These are phyloP conservation scores for Cyclargus thomasi DNA, from an alignment of 1,140 invertebrate genomes.

Conservation along the genomic window DNA sequence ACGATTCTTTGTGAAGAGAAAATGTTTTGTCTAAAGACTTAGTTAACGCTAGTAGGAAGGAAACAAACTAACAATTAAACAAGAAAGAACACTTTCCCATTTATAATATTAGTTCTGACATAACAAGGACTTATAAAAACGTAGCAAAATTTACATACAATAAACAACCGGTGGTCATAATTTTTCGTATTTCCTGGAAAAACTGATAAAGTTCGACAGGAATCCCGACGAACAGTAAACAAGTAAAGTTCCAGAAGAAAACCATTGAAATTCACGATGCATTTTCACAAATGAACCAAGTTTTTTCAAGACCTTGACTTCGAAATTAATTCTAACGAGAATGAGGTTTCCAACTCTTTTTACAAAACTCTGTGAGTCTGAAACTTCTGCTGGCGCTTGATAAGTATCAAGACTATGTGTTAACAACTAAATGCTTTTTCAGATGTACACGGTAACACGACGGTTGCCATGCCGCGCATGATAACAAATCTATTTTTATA, in stretches of 20 bases:
- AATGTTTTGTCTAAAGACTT: too few relatives aligned
- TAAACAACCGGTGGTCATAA: background rate
- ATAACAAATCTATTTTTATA: too few relatives aligned
- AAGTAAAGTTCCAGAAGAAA: conserved; percentile 57
- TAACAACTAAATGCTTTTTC: too few relatives aligned
- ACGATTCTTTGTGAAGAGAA: too few relatives aligned
- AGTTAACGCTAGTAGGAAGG: too few relatives aligned
- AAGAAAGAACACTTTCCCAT: too few relatives aligned
- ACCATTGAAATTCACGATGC: conserved; percentile 65
- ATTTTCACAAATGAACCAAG: conserved; percentile 65
- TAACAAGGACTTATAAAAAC: too few relatives aligned
- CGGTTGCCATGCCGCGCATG: too few relatives aligned
- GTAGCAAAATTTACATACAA: background rate
- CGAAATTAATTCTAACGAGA: conserved; percentile 23
- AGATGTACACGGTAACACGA: too few relatives aligned
- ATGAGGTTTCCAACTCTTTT: conserved; percentile 8
- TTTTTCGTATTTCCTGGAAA: background rate
- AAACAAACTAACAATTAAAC: too few relatives aligned
- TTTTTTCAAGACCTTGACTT: conserved; percentile 53
- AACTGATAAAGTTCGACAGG: conserved; percentile 12
- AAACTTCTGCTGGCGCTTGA: background rate
- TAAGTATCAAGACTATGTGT: background rate
- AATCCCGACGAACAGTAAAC: conserved; percentile 40
- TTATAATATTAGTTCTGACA: too few relatives aligned
- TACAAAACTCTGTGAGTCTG: background rate